A percentile compares a stretch with the other conserved stretches of the same genome.
phyloP scores from a whole-genome alignment of 2,888 invertebrate species.

The Agriopis aurantiaria region DNA sequence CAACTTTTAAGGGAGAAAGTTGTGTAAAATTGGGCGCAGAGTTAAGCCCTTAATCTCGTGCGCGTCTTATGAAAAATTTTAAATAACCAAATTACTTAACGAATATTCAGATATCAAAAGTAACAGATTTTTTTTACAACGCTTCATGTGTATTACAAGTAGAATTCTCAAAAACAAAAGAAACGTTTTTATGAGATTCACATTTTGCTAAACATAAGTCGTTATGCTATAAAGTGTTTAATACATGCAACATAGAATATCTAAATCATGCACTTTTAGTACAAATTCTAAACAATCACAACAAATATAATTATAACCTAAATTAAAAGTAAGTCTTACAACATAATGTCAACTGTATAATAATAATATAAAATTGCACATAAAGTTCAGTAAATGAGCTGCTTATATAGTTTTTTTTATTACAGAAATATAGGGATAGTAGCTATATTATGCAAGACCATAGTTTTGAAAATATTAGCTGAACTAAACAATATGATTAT shows the following conservation, averaged over 20 bases:
- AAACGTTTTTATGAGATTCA: neutral
- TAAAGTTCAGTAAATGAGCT: neutral
- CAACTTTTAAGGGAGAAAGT: too few species aligned
- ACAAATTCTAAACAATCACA: conserved; percentile 49
- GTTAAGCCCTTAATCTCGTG: too few species aligned
- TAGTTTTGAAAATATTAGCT: too few species aligned
- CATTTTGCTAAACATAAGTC: neutral
- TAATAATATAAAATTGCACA: conserved; percentile 13
- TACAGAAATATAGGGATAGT: neutral
- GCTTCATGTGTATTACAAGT: neutral
- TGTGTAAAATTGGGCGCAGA: too few species aligned
- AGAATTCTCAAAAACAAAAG: neutral
- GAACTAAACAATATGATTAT: too few species aligned
- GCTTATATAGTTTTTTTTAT: neutral
- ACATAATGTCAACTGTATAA: neutral
- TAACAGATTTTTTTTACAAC: neutral
- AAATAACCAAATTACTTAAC: neutral
- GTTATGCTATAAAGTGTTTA: conserved; percentile 25
- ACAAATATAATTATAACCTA: conserved; percentile 42
- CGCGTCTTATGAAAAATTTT: neutral
- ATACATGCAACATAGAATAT: conserved; percentile 56
- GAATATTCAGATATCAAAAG: neutral
- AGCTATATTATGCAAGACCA: too few species aligned
- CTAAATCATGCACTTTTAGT: conserved; percentile 59
- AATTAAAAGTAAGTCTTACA: neutral